Conservation (phyloP, 2,888 invertebrate genomes). For the Brenthis daphne region DNA sequence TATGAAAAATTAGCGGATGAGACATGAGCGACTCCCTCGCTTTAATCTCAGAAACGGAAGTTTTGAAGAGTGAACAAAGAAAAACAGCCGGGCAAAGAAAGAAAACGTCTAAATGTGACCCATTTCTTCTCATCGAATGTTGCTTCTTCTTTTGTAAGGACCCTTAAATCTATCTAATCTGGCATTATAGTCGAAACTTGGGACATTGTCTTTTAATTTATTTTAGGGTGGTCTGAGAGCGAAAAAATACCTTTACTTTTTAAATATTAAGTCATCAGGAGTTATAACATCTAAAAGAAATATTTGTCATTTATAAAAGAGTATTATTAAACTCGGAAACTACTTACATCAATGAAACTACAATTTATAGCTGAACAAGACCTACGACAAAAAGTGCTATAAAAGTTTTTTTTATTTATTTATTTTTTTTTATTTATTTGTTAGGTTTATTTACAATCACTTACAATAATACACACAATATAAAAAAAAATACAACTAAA, state of each 20-base stretch:
- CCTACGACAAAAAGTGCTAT: too few species aligned
- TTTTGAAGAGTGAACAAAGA: constrained; percentile 26
- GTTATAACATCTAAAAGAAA: neutral
- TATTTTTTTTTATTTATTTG: too few species aligned
- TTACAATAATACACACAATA: too few species aligned
- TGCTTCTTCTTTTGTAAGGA: constrained; percentile 55
- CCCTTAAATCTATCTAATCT: constrained; percentile 74
- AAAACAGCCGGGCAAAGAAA: constrained; percentile 23
- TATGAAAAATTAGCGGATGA: constrained; percentile 6
- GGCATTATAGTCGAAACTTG: constrained; percentile 73
- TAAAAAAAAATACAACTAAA: too few species aligned
- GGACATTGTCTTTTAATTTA: constrained; percentile 72
- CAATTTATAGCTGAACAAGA: too few species aligned
- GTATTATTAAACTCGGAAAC: neutral
- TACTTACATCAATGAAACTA: too few species aligned
- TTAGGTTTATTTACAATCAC: too few species aligned
- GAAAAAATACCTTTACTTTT: constrained; percentile 4
- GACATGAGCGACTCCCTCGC: constrained; percentile 4
- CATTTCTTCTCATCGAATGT: constrained; percentile 47
- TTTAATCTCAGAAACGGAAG: constrained; percentile 23
- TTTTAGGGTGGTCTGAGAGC: constrained; percentile 49
- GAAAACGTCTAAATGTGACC: constrained; percentile 30
- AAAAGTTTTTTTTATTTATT: too few species aligned
- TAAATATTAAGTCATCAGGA: neutral
- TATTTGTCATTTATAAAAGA: neutral